phyloP scores from a whole-genome alignment of 2,888 invertebrate genomes.

The Eupithecia centaureata region DNA sequence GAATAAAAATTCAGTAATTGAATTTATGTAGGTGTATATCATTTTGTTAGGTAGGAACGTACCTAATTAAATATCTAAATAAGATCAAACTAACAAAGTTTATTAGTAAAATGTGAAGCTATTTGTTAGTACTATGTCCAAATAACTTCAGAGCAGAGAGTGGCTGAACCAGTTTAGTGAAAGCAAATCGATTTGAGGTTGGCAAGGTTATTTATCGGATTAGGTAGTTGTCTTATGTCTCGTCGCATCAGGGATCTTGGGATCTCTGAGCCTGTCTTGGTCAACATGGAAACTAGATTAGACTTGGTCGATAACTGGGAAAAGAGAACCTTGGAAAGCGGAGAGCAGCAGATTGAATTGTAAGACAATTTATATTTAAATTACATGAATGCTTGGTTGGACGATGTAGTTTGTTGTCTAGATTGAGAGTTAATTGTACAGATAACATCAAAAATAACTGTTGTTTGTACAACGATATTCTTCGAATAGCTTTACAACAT shows the following conservation, averaged over 20 bases:
- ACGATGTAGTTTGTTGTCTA: not conserved
- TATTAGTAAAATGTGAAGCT: not conserved
- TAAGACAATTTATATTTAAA: not conserved
- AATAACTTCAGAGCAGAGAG: not conserved
- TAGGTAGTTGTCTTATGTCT: not conserved
- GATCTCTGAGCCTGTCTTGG: slow-evolving; percentile 1
- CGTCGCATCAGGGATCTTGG: not conserved
- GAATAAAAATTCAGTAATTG: too few species aligned
- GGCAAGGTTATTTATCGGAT: not conserved
- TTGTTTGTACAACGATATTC: not conserved
- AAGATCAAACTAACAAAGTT: too few species aligned
- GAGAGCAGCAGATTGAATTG: not conserved
- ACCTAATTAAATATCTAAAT: too few species aligned
- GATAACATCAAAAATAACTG: not conserved
- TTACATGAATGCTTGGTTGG: not conserved
- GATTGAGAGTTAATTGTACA: not conserved
- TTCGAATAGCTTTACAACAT: not conserved
- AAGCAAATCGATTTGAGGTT: not conserved
- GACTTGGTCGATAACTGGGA: slow-evolving; percentile 33
- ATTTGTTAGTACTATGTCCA: not conserved
- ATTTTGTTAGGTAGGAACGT: too few species aligned
- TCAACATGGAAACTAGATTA: slow-evolving; percentile 66
- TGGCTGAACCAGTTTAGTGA: not conserved
- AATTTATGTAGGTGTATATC: too few species aligned
- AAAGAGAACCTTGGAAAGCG: not conserved